Evolutionary conservation across 2,113 vertebrate genomes (phyloP), one percentile per base, ranked within the genome.

Genomic region (Etheostoma cragini): DNA sequence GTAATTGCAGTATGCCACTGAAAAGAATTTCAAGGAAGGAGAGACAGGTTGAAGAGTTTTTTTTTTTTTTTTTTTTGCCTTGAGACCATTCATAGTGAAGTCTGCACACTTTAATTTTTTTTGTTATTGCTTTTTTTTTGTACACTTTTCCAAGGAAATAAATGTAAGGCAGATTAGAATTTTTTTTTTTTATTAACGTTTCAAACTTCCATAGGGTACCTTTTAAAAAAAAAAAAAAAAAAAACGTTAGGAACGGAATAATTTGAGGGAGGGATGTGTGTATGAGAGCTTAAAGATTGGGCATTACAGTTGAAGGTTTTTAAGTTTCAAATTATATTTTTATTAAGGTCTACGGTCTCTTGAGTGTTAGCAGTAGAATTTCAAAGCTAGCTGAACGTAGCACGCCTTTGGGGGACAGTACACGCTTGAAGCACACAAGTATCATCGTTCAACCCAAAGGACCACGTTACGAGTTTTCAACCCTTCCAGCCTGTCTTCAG

Each of bases 1-100:
- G 26, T 88, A 73, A 78, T 80, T 75, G 62, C 6, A n/a, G 77
- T 47, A 82, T 62, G 83, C 80, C 90, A 92, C 85, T 90, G 57
- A 81, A 64, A 62, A 62, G 45, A 65, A 68, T 58, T 60, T 73
- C 80, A 22, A 66, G 47, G 72, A 22, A 66, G 47, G 72, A 62
- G 76, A 52, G 71, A 81, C 81, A 90, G 84, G 69, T 87, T 66
- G 26, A 42, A 15, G 0, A 76, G 26, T 26, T 26, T 26, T 26
- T 26, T 26, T 26, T 76, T 15, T 75, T 78, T 73, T 2, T 49
- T 61, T 58, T 83, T 56, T 69, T 83, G 73, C 83, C 86, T 91
- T 88, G 64, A 87, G 24, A 87, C 21, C 62, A 76, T 89, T 90
- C 21, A 76, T 68, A 64, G 54, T 65, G 3, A 82, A 76, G 54